phyloP scores from a whole-genome alignment of 2,113 vertebrate species.

The Desmodus rotundus region DNA sequence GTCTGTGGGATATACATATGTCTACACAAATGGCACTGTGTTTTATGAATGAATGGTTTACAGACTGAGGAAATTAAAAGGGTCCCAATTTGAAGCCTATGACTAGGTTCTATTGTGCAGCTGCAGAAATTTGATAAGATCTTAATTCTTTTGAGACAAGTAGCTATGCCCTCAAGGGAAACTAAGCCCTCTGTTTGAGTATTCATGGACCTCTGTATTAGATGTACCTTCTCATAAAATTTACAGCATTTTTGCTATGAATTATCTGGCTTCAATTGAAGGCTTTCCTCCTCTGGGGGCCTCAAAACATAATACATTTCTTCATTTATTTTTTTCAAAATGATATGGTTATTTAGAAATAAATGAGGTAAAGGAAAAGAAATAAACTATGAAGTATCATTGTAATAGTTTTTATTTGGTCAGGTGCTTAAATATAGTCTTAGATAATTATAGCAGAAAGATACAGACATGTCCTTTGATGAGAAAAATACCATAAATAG shows the following conservation, averaged over 20 bases:
- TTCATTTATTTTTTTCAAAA: conserved; percentile 19
- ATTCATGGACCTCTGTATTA: not conserved
- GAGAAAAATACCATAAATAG: conserved; percentile 15
- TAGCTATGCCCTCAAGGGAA: not conserved
- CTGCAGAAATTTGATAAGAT: not conserved
- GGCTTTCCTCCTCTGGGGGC: not conserved
- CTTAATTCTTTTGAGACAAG: not conserved
- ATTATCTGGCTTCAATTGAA: not conserved
- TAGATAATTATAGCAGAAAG: not conserved
- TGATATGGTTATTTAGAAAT: not conserved
- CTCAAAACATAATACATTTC: not conserved
- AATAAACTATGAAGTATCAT: not conserved
- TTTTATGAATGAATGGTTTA: not conserved
- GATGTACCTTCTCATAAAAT: not conserved
- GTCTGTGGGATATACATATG: not conserved
- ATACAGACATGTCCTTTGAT: not conserved
- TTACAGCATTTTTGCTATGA: not conserved
- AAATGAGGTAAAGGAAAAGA: not conserved
- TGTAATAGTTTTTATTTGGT: conserved; percentile 29
- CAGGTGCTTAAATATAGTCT: not conserved
- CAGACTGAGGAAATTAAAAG: conserved; percentile 23
- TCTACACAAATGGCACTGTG: not conserved
- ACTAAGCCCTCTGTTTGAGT: not conserved
- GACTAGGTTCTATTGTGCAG: not conserved
- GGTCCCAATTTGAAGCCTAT: not conserved